Base-by-base conservation (phyloP, 2,797 vertebrate species). In the Menidia menidia region DNA sequence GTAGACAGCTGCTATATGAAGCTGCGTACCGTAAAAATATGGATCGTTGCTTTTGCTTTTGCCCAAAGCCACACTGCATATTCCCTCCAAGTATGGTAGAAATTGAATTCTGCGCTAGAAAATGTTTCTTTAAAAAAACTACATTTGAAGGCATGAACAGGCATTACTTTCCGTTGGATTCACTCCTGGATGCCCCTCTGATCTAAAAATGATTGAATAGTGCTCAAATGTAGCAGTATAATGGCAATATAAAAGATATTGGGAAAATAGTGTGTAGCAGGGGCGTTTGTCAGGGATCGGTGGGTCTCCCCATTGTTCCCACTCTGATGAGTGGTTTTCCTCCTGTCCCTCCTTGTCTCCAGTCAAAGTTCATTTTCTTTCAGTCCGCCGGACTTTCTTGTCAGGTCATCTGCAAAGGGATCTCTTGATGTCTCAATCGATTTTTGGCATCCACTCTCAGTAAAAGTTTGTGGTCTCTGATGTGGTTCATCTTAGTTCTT, bases 1-100 rank as follows among this genome's bases (percentile, higher is more conserved):
- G 72, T 16, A 45, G 64, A 56, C 48, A 25, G 32, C 60, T 43
- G 19, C 64, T 63, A 47, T 51, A 67, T 19, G n/a, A 73, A 70
- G 51, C 11, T 19, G 43, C 69, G 43, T 48, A 64, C 60, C 33
- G 16, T 60, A 71, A 13, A 3, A 76, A 66, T 63, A 18, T 43
- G 52, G 30, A 25, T 42, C n/a, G 35, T 18, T 50, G 42, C 15
- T 6, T 54, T 44, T 60, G n/a, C 15, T 39, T 64, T 57, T 66
- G 6, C 35, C 9, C 12, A 39, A 16, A 39, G 15, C 45, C 43
- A 60, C 25, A 19, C 12, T 0, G 12, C 2, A 7, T 6, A 58
- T 19, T 56, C n/a, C 41, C 8, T 39, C n/a, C 3, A 0, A 39
- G 43, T 15, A 32, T 32, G 35, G 35, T 32, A 55, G 42, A 48